Percentiles rank a stretch among this genome's conserved stretches.
phyloP scores from a whole-genome alignment of 2,113 vertebrate genomes.

The Bostrychus sinensis region DNA sequence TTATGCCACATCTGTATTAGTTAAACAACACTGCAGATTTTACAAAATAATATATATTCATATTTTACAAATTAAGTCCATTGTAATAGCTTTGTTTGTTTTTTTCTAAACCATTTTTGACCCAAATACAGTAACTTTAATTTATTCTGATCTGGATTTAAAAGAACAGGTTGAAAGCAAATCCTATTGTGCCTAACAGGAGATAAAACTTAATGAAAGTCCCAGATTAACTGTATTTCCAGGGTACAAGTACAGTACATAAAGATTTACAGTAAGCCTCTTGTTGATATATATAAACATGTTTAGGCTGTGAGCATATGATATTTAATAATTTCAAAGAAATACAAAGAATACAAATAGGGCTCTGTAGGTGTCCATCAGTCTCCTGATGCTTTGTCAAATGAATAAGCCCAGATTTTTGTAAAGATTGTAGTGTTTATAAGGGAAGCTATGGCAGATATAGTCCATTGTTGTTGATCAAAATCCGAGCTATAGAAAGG shows the following conservation, averaged over 20 bases:
- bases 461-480: slow-evolving; percentile 4
- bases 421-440: slow-evolving; percentile 45
- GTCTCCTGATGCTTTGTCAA: slow-evolving; percentile 10
- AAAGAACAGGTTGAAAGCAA: neutral
- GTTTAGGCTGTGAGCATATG: slow-evolving; percentile 1
- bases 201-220: slow-evolving; percentile 12
- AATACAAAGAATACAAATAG: slow-evolving; percentile 15
- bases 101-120: too few relatives aligned
- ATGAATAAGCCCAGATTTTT: slow-evolving; percentile 40
- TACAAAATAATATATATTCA: too few relatives aligned
- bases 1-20: too few relatives aligned
- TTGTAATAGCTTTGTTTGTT: too few relatives aligned
- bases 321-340: slow-evolving; percentile 10
- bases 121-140: too few relatives aligned
- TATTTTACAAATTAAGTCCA: too few relatives aligned
- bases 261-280: slow-evolving; percentile 7
- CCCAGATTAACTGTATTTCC: neutral
- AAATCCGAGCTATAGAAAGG: slow-evolving; percentile 25
- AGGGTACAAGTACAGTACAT: neutral
- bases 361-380: slow-evolving; percentile 37
- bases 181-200: slow-evolving; percentile 3
- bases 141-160: slow-evolving; percentile 4
- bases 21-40: too few relatives aligned
- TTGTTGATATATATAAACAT: slow-evolving; percentile 9
- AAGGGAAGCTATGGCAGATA: slow-evolving; percentile 18